Base-by-base conservation (phyloP, 37 sponge, comb jelly and placozoan species). In the Halichondria panicea region DNA sequence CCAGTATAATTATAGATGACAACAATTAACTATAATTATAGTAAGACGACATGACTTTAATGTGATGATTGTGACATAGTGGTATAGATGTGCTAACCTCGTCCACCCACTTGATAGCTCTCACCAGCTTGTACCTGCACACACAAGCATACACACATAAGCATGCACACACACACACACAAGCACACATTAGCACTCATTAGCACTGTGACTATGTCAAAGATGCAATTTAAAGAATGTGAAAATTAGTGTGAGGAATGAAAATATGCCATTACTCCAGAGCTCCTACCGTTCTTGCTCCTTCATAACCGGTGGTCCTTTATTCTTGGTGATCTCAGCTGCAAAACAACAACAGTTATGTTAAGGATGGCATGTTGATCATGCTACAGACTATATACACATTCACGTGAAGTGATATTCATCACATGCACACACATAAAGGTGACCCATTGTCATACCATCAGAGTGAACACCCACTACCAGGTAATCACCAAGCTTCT, bases 31-130 rank as follows among this genome's bases (percentile, higher is more conserved):
- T n/a, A n/a, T n/a, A n/a, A n/a, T n/a, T n/a, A n/a, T n/a, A n/a
- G n/a, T n/a, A n/a, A 3, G 56, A 55, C 25, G 56, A 55, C 4
- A 25, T 55, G 9, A 3, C 3, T 55, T n/a, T 69, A 32, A 19
- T 48, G 11, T 31, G 70, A 12, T 9, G 70, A 34, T 48, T 2
- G 52, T 28, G 50, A 11, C 4, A 43, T 13, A 32, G 70, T 1
- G 52, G 70, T 50, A 52, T 48, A 48, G 11, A 24, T 21, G 45
- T 67, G 27, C 77, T 50, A 44, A 94, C 94, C 85, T 98, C 91
- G 73, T 98, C 93, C 43, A 98, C 99, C 99, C 99, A 98, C 62
- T 92, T 92, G 31, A 98, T 82, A 30, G 93, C 87, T 64, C 91
- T 61, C 55, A 95, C 81, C 91, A 95, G 84, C 71, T 90, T 92